Base-by-base conservation (phyloP, 2,113 vertebrate species). In the Perca flavescens region DNA sequence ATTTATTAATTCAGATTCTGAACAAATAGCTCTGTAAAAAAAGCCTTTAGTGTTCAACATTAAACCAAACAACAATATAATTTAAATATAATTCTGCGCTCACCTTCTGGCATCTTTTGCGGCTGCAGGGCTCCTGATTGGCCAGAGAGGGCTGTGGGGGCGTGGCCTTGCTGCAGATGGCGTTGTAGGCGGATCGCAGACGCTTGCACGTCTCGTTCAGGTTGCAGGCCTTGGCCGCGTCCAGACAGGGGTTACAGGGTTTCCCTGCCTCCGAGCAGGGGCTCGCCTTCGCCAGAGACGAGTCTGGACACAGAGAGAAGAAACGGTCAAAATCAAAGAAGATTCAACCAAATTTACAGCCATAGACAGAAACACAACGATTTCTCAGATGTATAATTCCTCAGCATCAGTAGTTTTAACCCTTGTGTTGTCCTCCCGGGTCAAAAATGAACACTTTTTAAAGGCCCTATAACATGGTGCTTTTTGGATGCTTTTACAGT, bases 221-320 rank as follows among this genome's bases (percentile, higher is more conserved):
- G 94, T 99, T 99, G 87, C 98, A 99, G 70, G 97, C 97, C 88
- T 99, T 99, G 25, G 97, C 96, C 0, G 98, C 98, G 0, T 99
- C 97, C 75, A 99, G 93, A 86, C 98, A 99, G 15, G 95, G 94
- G 90, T 99, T 99, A 90, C 98, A 99, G 88, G 96, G 96, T 87
- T 97, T 98, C 84, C 97, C 97, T 0, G 96, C 95, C 0, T 98
- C 97, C 0, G 97, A 95, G 93, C 98, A 99, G 80, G 96, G 96
- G 93, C 97, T 97, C 82, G 94, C 94, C 86, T 93, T 97, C 19
- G 92, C 88, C 34, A 92, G 64, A 80, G 96, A 75, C 0, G 97
- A 95, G 46, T 98, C 98, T 93, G 64, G 56, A 62, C 6, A 54
- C 8, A 14, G 40, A 76, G 34, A 74, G 13, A 34, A 69, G 11